Percentiles rank a stretch among this genome's conserved stretches.
These are phyloP conservation scores for Parasteatoda lunata DNA, from an alignment of 2,888 invertebrate species.

Conservation along the genomic window DNA sequence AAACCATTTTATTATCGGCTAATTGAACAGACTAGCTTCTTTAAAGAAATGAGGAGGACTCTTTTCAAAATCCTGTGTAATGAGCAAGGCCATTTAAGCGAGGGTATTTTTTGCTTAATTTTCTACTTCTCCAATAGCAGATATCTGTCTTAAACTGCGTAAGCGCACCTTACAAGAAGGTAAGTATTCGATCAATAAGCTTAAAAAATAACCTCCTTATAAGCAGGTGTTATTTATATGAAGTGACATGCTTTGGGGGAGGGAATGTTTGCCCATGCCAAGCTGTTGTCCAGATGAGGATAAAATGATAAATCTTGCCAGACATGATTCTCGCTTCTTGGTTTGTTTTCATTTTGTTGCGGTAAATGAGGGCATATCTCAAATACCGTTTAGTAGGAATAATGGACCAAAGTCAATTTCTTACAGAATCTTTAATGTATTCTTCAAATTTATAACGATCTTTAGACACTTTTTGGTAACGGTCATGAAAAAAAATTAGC, in stretches of 20 bases:
- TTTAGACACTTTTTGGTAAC: no score
- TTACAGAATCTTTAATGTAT: no score
- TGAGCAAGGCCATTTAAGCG: constrained; percentile 14
- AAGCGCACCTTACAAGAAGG: constrained; percentile 27
- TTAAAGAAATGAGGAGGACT: constrained; percentile 27
- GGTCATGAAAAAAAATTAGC: no score
- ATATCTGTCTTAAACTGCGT: constrained; percentile 5
- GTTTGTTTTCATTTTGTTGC: constrained; percentile 4
- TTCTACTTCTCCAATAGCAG: constrained; percentile 23
- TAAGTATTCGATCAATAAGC: constrained; percentile 35
- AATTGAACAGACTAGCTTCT: constrained; percentile 43
- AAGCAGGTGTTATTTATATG: constrained; percentile 58
- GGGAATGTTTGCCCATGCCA: constrained; percentile 37
- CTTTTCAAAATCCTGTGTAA: constrained; percentile 9
- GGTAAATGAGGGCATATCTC: not conserved
- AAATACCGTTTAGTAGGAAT: not conserved
- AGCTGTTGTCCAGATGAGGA: constrained; percentile 23
- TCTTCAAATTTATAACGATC: no score
- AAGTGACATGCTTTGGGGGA: constrained; percentile 43
- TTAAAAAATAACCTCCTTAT: constrained; percentile 24
- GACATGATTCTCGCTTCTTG: constrained; percentile 15
- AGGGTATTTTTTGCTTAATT: constrained; percentile 10
- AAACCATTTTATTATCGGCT: constrained; percentile 54
- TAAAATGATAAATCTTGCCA: constrained; percentile 33
- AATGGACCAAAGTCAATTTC: no score